These are phyloP conservation scores for Protobothrops flavoviridis DNA, from an alignment of 2,113 vertebrate species.

Conservation along the genomic window DNA sequence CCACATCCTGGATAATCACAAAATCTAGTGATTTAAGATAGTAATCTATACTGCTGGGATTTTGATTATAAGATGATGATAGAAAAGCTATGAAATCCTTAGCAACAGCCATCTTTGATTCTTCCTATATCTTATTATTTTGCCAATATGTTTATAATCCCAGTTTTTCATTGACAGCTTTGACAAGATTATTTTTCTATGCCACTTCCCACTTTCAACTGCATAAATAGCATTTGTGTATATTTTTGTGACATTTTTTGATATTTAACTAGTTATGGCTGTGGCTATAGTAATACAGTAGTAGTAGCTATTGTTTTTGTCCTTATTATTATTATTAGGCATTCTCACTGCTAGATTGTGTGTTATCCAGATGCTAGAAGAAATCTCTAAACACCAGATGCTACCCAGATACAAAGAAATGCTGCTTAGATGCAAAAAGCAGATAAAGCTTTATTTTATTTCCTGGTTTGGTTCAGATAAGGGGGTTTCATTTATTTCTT, in stretches of 20 bases:
- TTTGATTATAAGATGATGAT: background rate
- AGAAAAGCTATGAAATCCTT: background rate
- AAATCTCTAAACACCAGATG: slow-evolving; percentile 29
- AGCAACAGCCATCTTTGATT: background rate
- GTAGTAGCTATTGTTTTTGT: background rate
- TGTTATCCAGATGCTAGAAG: slow-evolving; percentile 22
- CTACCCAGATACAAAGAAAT: slow-evolving; percentile 28
- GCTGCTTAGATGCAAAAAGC: slow-evolving; percentile 19
- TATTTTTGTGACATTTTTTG: background rate
- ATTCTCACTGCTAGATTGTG: slow-evolving; percentile 9
- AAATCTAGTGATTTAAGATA: slow-evolving; percentile 21
- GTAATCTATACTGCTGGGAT: slow-evolving; percentile 15
- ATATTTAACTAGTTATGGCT: background rate
- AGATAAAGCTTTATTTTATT: slow-evolving; percentile 39
- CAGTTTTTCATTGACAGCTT: background rate
- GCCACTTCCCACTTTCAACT: background rate
- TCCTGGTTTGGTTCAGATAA: slow-evolving; percentile 35
- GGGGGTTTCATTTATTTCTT: slow-evolving; percentile 31
- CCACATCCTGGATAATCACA: slow-evolving; percentile 30
- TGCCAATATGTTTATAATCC: background rate
- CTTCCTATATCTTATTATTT: background rate
- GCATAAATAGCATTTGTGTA: slow-evolving; percentile 1
- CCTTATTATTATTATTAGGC: background rate
- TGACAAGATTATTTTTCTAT: slow-evolving; percentile 22
- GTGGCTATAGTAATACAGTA: background rate